Base-by-base conservation (phyloP, 1,140 invertebrate species). In the Mamestra configurata region DNA sequence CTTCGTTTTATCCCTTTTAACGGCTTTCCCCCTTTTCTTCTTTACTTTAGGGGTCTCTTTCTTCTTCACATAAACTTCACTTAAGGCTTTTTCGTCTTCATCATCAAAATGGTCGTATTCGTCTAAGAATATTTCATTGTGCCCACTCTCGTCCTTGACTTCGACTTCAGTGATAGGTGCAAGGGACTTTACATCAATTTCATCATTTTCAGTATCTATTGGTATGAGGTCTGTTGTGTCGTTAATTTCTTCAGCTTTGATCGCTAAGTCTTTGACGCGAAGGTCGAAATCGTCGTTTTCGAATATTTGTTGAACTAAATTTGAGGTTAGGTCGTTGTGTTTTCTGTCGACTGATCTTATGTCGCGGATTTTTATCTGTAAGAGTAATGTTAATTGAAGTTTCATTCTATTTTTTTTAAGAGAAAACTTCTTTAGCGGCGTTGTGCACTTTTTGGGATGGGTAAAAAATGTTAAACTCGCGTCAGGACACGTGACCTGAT, bases 31-130 rank as follows among this genome's bases (percentile, higher is more conserved):
- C 72, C 79, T 88, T 53, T 81, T 84, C 40, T 86, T 82, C 53
- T 86, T 82, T 4, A 77, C 75, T 18, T 84, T 89, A 13, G 84
- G 15, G 40, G 83, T 89, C 43, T 85, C 84, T 43, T 84, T 88
- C 59, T 84, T 88, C 35, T 88, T 88, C 15, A 78, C 84, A 10
- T 83, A 86, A 15, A 94, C 84, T 24, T 93, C 92, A 71, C 92
- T 94, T 7, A 94, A 66, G 1, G 84, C 88, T 76, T 84, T 87
- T 78, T 94, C 86, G 35, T 94, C 90, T 8, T 92, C 91, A 15
- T 91, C 90, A 27, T 89, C 82, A 37, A 89, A 88, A 51, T 88
- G 79, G 5, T 37, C 24, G 11, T 75, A 90, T 7, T 91, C 89
- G 22, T 93, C 85, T 4, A 91, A 87, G 24, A 82, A 93, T 82